These are phyloP conservation scores for Mandrillus leucophaeus DNA, from an alignment of 2,113 vertebrate species.

Conservation along the genomic window DNA sequence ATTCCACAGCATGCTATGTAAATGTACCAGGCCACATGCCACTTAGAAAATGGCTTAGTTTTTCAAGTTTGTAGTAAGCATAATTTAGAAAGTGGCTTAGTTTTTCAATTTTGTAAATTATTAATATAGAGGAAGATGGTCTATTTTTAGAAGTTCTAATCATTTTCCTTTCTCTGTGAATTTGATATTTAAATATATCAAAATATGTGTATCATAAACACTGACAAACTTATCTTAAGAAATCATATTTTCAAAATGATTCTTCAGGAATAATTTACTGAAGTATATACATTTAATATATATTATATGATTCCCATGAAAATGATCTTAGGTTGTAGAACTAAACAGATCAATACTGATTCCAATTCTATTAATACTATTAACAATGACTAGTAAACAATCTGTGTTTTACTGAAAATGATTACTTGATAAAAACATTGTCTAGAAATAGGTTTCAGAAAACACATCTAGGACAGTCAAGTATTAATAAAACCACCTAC, in stretches of 20 bases:
- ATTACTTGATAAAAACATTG: constrained; percentile 41
- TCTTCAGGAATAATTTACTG: background rate
- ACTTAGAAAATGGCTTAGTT: constrained; percentile 5
- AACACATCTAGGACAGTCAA: constrained; percentile 13
- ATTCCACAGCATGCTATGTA: constrained; percentile 35
- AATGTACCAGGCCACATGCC: background rate
- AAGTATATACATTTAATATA: background rate
- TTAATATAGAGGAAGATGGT: background rate
- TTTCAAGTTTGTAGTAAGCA: background rate
- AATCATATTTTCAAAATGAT: background rate
- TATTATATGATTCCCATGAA: background rate
- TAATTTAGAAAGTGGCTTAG: constrained; percentile 34
- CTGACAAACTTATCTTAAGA: background rate
- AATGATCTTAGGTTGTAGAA: background rate
- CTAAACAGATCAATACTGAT: background rate
- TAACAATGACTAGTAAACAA: background rate
- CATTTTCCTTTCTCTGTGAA: constrained; percentile 7
- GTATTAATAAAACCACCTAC: background rate
- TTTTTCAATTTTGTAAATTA: constrained; percentile 31
- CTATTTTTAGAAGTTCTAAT: background rate
- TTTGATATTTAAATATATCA: background rate
- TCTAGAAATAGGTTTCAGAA: background rate
- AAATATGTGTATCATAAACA: background rate
- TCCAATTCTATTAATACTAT: constrained; percentile 5
- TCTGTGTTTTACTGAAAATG: constrained; percentile 13